Percentiles rank a stretch among this genome's conserved stretches.
These are phyloP conservation scores for Drosophila repletoides DNA, from an alignment of 1,140 invertebrate genomes.

Conservation along the genomic window DNA sequence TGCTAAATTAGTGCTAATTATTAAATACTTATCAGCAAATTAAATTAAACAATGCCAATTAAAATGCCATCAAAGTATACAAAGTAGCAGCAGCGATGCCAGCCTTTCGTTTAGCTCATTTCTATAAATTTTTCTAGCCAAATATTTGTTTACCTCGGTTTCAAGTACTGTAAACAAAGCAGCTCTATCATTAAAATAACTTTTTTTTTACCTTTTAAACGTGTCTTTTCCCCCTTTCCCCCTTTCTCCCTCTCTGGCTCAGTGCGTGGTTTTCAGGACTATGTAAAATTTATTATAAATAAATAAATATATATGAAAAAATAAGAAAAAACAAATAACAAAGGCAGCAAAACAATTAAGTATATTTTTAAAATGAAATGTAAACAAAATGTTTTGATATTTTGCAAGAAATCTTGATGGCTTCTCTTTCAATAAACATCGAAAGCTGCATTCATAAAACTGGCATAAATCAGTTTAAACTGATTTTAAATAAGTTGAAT, in stretches of 20 bases:
- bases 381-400: neutral
- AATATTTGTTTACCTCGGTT: conserved; percentile 58
- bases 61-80: conserved; percentile 50
- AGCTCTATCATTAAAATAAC: too few species aligned
- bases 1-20: conserved; percentile 2
- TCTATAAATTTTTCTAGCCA: conserved; percentile 51
- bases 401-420: neutral
- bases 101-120: conserved; percentile 60
- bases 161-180: neutral
- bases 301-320: neutral
- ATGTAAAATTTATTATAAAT: conserved; percentile 10
- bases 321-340: neutral
- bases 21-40: conserved; percentile 44
- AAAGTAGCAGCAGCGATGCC: conserved; percentile 44
- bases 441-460: too few species aligned
- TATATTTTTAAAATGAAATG: neutral
- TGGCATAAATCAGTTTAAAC: too few species aligned
- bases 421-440: too few species aligned
- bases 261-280: too few species aligned
- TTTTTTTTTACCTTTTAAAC: too few species aligned
- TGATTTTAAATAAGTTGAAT: too few species aligned
- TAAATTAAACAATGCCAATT: conserved; percentile 46
- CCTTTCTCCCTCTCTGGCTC: too few species aligned
- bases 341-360: too few species aligned
- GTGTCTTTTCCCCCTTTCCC: too few species aligned